Percentiles rank a stretch among this genome's conserved stretches.
phyloP scores from a whole-genome alignment of 2,797 vertebrate genomes.

The Mus spretus region DNA sequence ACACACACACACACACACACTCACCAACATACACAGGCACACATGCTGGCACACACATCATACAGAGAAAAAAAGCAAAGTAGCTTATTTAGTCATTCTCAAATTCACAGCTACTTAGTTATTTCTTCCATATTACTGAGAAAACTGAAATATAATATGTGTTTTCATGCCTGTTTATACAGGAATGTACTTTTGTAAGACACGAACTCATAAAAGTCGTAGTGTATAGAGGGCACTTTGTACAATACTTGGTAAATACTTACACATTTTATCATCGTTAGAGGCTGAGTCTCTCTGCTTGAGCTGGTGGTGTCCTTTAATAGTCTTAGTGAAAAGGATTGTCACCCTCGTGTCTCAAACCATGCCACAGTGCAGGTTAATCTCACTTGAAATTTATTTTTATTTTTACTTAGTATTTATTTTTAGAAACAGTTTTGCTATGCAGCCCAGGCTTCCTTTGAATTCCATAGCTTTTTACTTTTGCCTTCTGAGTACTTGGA shows the following conservation, averaged over 20 bases:
- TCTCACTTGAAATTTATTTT: neutral
- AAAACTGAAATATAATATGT: conserved; percentile 46
- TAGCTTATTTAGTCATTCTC: conserved; percentile 7
- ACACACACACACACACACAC: neutral
- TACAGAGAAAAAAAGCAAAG: neutral
- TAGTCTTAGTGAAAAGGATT: neutral
- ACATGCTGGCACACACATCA: neutral
- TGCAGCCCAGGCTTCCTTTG: neutral
- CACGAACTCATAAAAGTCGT: neutral
- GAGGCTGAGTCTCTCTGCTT: neutral
- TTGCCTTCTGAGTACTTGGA: neutral
- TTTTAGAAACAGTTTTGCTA: neutral
- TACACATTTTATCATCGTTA: conserved; percentile 13
- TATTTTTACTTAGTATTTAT: neutral
- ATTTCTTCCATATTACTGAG: conserved; percentile 45
- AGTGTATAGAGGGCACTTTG: conserved; percentile 32
- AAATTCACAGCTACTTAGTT: conserved; percentile 17
- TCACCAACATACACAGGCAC: neutral
- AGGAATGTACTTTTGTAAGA: conserved; percentile 33
- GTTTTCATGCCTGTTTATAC: neutral
- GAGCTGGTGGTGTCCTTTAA: neutral
- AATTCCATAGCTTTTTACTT: neutral
- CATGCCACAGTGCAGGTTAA: neutral
- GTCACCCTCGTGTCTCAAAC: conserved; percentile 1
- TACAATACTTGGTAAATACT: neutral